Base-by-base conservation (phyloP, 1,140 invertebrate genomes). In the Eciton burchellii region DNA sequence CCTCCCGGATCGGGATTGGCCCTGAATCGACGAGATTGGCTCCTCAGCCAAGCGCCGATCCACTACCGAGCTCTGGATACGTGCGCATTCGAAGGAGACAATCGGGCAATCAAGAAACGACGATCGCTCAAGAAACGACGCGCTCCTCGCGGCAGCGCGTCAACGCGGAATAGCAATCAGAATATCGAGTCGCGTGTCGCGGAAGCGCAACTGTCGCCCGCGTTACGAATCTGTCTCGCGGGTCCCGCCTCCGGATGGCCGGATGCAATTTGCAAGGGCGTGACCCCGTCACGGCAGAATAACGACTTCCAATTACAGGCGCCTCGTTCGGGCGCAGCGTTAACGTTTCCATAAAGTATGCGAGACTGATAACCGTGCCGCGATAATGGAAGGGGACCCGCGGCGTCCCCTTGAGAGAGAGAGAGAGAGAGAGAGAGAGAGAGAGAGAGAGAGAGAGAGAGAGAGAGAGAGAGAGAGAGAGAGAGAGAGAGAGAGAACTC, bases 271-370 rank as follows among this genome's bases (percentile, higher is more conserved):
- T 81, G 81, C 49, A 70, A 63, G 43, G 26, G 26, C 41, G 35
- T 35, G 49, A 4, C 12, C 16, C 14, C 29, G 49, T 45, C 62
- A 29, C 35, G 29, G 21, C 57, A 26, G 68, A 47, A 70, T 71
- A 84, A 79, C 74, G 70, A 74, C 76, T 54, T 84, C 57, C 74
- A 84, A 84, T 84, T 81, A 81, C 57, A 26, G 35, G 82, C 76
- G 54, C 35, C 74, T 81, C 45, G 76, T 84, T 81, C 47, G 54
- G 70, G 60, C 45, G 73, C 56, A 81, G 74, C 54, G 65, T 84
- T 84, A 84, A 84, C 76, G 76, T 45, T 43, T 71, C 26, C 76
- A 81, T 83, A 83, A 83, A 83, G 47, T 83, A 83, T 79, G 74
- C 82, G 74, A 52, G 71, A n/a, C 24, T 59, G 41, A 71, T 47